Evolutionary conservation across 2,113 vertebrate genomes (phyloP).

Genomic region (Gobius niger): DNA sequence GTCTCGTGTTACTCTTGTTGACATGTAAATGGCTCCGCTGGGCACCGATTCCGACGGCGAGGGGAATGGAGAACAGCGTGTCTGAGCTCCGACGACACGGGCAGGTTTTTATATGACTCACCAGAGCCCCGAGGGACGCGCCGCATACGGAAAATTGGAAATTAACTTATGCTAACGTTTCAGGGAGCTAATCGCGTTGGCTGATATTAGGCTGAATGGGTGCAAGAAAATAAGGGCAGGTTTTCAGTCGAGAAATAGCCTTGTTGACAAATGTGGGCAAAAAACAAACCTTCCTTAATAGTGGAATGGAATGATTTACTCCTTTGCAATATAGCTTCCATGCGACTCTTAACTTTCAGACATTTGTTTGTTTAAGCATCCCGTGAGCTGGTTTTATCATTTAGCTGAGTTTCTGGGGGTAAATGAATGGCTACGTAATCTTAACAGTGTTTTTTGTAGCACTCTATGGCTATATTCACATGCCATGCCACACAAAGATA

Average conservation of each 20-base stretch:
- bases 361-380: no score
- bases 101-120: conserved; percentile 36
- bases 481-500: background rate
- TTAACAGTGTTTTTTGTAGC: background rate
- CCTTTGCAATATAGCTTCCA: no score
- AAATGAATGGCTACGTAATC: no score
- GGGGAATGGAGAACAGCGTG: conserved; percentile 26
- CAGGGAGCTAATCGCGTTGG: conserved; percentile 42
- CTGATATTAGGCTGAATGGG: conserved; percentile 15
- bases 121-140: conserved; percentile 6
- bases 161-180: conserved; percentile 47
- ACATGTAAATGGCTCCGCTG: conserved; percentile 36
- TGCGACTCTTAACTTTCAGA: no score
- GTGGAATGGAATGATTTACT: no score
- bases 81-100: conserved; percentile 29
- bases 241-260: conserved; percentile 14
- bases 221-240: conserved; percentile 11
- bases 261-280: background rate
- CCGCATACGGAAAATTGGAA: conserved; percentile 50
- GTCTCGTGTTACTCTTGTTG: conserved; percentile 27
- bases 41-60: conserved; percentile 24
- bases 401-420: no score
- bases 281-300: no score
- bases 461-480: background rate
- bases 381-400: no score